These are phyloP conservation scores for Pteria penguin DNA, from an alignment of 2,888 invertebrate genomes.

Conservation along the genomic window DNA sequence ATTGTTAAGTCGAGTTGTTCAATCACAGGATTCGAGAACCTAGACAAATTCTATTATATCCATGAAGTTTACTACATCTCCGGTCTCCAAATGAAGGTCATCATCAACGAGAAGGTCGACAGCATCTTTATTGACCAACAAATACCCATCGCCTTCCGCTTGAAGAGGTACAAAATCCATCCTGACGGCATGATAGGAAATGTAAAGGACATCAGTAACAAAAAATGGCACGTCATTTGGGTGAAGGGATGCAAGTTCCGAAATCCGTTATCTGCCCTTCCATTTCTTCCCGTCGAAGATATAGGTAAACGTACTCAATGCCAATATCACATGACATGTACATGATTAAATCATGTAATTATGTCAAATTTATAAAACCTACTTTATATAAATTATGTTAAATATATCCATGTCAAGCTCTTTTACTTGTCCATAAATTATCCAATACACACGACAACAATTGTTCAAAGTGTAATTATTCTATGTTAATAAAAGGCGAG, in stretches of 20 bases:
- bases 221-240: conserved; percentile 23
- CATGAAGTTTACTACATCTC: conserved; percentile 30
- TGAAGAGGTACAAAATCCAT: conserved; percentile 24
- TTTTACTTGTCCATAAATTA: too few species aligned
- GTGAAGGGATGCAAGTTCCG: conserved; percentile 29
- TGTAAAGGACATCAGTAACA: conserved; percentile 16
- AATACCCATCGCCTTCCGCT: conserved; percentile 30
- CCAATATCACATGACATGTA: too few species aligned
- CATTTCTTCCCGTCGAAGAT: conserved; percentile 2
- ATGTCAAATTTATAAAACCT: too few species aligned
- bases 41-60: conserved; percentile 33
- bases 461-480: too few species aligned
- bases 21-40: conserved; percentile 29
- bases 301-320: too few species aligned
- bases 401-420: too few species aligned
- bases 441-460: too few species aligned
- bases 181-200: conserved; percentile 15
- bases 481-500: too few species aligned
- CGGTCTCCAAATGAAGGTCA: conserved; percentile 1
- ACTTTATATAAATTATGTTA: too few species aligned
- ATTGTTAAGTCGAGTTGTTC: too few species aligned
- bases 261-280: conserved; percentile 34
- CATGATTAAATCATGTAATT: too few species aligned
- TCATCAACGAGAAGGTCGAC: conserved; percentile 21
- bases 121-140: neutral